Base-by-base conservation (phyloP, 2,888 invertebrate species). In the Heteromurus nitidus region DNA sequence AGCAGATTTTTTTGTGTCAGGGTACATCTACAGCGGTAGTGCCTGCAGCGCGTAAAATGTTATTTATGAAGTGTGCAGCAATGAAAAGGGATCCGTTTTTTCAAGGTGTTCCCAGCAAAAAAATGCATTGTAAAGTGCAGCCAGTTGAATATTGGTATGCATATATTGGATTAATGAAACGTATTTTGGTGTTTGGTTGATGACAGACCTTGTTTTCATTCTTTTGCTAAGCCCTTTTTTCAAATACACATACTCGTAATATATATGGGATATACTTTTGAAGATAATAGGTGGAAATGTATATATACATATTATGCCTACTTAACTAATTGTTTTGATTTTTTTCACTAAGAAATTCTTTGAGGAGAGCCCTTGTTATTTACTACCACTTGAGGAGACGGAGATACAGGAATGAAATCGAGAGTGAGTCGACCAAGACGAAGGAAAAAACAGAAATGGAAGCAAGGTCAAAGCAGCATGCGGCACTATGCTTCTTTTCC, bases 281-380 rank as follows among this genome's bases (percentile, higher is more conserved):
- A n/a, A n/a, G n/a, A n/a, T n/a, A n/a, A n/a, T n/a, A n/a, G n/a
- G n/a, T n/a, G n/a, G n/a, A n/a, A n/a, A n/a, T n/a, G n/a, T n/a
- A n/a, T n/a, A n/a, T n/a, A n/a, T n/a, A n/a, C n/a, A n/a, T n/a
- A n/a, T n/a, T n/a, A n/a, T n/a, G n/a, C n/a, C n/a, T n/a, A n/a
- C n/a, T n/a, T n/a, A n/a, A n/a, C n/a, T n/a, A n/a, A n/a, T n/a
- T 18, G 68, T 47, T 36, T 36, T 36, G n/a, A 3, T 31, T n/a
- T 62, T 55, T 31, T 70, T 30, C 68, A 30, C 74, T 75, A 75
- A n/a, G n/a, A n/a, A n/a, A 75, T 75, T 75, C 65, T 65, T 65
- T 28, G 20, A 20, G 30, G 20, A 30, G 55, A 55, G 55, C 16
- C 24, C 69, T 55, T 67, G 24, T 67, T 47, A 1, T 67, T 24